Conservation (phyloP, 2,797 vertebrate species). For the Lithobates pipiens region DNA sequence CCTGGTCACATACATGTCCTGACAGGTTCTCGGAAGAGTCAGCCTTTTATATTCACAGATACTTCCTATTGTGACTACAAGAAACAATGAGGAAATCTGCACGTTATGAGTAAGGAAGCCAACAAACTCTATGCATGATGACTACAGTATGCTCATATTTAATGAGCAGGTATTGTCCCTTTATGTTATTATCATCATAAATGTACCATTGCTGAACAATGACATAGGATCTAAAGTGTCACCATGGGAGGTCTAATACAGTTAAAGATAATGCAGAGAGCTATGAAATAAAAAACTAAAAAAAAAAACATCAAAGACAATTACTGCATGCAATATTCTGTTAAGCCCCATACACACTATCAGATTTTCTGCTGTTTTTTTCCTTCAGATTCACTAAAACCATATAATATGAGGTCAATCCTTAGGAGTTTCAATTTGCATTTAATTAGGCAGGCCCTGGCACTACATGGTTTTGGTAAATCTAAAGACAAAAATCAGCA, state of each 20-base stretch:
- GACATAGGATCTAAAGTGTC: not conserved
- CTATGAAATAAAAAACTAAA: not conserved
- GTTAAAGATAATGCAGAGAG: not conserved
- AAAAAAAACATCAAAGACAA: no score
- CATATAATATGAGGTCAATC: no score
- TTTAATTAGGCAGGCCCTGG: no score
- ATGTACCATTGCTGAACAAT: not conserved
- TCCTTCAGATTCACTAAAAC: no score
- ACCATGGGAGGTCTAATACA: not conserved
- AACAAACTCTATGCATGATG: not conserved
- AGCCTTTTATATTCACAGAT: slow-evolving; percentile 7
- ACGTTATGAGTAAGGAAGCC: not conserved
- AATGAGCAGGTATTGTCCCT: not conserved
- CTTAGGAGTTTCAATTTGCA: no score
- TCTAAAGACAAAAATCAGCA: no score
- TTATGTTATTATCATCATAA: not conserved
- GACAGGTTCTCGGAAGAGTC: slow-evolving; percentile 21
- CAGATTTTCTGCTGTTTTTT: no score
- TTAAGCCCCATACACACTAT: no score
- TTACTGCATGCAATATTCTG: no score
- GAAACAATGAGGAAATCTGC: not conserved
- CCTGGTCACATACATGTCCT: slow-evolving; percentile 10
- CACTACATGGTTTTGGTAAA: no score
- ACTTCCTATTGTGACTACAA: not conserved
- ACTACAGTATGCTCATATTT: not conserved